Conservation (phyloP, 2,797 vertebrate genomes). For the Oryzias dopingdopingensis region DNA sequence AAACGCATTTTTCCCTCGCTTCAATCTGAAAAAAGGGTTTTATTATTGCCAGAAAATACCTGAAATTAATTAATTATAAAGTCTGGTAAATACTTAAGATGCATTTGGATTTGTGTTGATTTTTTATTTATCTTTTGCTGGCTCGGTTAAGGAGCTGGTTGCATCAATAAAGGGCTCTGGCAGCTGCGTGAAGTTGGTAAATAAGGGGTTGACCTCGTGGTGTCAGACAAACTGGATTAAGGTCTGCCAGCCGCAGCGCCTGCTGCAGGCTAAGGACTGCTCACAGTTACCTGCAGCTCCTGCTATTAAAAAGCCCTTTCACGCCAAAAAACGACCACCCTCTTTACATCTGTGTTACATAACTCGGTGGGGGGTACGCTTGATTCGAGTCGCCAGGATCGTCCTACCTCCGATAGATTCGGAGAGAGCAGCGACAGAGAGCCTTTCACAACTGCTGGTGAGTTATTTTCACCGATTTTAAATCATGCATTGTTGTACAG, state of each 20-base stretch:
- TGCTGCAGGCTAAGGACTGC: background rate
- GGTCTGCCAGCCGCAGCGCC: slow-evolving; percentile 8
- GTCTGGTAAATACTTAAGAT: background rate
- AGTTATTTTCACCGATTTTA: slow-evolving; percentile 8
- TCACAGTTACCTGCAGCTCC: background rate
- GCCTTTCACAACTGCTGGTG: slow-evolving; percentile 35
- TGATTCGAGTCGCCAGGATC: background rate
- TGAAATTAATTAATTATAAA: too few relatives aligned
- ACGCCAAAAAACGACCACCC: background rate
- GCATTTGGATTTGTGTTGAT: background rate
- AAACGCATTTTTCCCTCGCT: too few relatives aligned
- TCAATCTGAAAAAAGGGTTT: background rate
- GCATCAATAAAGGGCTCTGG: slow-evolving; percentile 29
- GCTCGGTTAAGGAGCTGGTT: background rate
- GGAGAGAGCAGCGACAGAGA: slow-evolving; percentile 2
- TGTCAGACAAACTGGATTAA: slow-evolving; percentile 42
- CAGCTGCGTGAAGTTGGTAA: slow-evolving; percentile 54
- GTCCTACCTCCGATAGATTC: slow-evolving; percentile 13
- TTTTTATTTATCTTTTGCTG: background rate
- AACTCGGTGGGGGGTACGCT: background rate
- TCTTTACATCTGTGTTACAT: background rate
- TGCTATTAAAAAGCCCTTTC: background rate
- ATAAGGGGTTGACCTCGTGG: slow-evolving; percentile 64
- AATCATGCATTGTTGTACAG: background rate
- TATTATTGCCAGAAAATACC: background rate